Base-by-base conservation (phyloP, 2,113 vertebrate genomes). In the Misgurnus mizolepis region DNA sequence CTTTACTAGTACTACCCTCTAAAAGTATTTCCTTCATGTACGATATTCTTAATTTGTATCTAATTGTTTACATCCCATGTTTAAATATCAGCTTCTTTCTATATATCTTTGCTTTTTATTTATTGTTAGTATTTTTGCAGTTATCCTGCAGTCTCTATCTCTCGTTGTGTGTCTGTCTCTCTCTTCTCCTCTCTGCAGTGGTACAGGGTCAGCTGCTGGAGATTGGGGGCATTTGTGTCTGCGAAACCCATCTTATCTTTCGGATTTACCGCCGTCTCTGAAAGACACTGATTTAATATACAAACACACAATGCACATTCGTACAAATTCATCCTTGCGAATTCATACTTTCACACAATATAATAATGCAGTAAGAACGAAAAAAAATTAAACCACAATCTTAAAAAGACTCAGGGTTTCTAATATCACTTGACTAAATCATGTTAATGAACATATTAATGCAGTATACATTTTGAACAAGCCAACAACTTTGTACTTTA, bases 211-310 rank as follows among this genome's bases (percentile, higher is more conserved):
- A 84, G 61, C 70, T 56, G 53, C 66, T 56, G 71, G 43, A 76
- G 58, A 79, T 76, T 85, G 80, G 78, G 83, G 71, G 83, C 66
- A 82, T 40, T 69, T 55, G 72, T 68, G 68, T 80, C 72, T 80
- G 45, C 67, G 61, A 71, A 85, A 69, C 70, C 72, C 69, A 67
- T 82, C 83, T 78, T 78, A 80, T 68, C 73, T 77, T 45, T 73
- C 53, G 7, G 73, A 56, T 82, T 82, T 76, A 72, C 78, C 77
- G 77, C 71, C 62, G 67, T 78, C 80, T 55, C 81, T 64, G 50
- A 62, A 77, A 84, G 45, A 62, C 73, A 76, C 73, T 39, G 18
- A 39, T 64, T 17, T 64, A 49, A 45, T 64, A 55, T 43, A 64
- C 73, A 76, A 65, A 18, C 8, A 39, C 18, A 49, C 12, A 49